Evolutionary conservation across 2,888 invertebrate genomes (phyloP).

Genomic region (Tethea ocularis): DNA sequence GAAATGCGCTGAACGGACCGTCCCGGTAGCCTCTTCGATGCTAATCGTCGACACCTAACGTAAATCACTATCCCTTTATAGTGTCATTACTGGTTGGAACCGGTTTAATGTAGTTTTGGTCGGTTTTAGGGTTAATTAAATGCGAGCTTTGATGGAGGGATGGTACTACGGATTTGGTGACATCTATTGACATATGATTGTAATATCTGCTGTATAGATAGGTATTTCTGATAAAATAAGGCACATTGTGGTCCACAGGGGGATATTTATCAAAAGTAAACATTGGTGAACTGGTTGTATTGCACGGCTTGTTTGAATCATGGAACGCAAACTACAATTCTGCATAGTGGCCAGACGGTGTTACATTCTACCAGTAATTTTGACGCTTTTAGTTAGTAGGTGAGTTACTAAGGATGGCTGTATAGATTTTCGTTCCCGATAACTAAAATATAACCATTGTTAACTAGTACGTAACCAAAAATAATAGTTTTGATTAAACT

Average conservation of each 20-base stretch:
- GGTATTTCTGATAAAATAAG: no score
- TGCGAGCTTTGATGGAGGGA: conserved; percentile 1
- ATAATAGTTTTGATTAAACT: neutral
- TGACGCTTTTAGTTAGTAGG: no score
- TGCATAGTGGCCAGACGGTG: no score
- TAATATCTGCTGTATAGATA: no score
- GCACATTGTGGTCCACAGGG: no score
- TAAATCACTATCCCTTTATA: conserved; percentile 54
- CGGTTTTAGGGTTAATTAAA: conserved; percentile 12
- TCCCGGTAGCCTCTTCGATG: conserved; percentile 53
- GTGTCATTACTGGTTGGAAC: conserved; percentile 32
- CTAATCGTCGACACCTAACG: conserved; percentile 61
- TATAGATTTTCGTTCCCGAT: neutral
- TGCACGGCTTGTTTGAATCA: no score
- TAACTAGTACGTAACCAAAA: neutral
- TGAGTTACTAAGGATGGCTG: no score
- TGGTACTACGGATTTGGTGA: neutral
- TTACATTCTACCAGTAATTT: no score
- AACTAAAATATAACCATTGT: neutral
- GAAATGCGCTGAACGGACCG: conserved; percentile 56
- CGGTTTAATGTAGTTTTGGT: conserved; percentile 19
- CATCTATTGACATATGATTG: conserved; percentile 2
- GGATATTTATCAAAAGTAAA: no score
- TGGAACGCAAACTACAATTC: no score
- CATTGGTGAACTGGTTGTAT: no score